Evolutionary conservation across 2,113 vertebrate species (phyloP).

Genomic region (Centropristis striata): DNA sequence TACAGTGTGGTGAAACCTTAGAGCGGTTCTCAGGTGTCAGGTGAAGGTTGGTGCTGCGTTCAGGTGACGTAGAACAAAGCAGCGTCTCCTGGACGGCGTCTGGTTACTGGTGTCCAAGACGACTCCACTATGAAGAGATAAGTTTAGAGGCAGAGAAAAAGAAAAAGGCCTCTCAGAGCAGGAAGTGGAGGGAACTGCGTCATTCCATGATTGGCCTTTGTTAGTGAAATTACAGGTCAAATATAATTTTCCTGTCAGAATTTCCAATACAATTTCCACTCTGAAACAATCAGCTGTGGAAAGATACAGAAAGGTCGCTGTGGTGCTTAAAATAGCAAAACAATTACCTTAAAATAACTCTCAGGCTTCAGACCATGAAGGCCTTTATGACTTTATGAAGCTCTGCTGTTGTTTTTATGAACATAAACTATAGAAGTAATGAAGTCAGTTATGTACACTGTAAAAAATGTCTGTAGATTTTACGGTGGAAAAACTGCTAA

Average conservation of each 20-base stretch:
- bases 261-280: constrained; percentile 54
- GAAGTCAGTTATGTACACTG: no score
- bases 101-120: constrained; percentile 65
- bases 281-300: constrained; percentile 19
- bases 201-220: constrained; percentile 44
- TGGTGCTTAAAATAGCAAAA: constrained; percentile 46
- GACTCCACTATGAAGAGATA: constrained; percentile 45
- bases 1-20: constrained; percentile 83
- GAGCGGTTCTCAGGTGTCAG: constrained; percentile 78
- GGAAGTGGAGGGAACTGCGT: constrained; percentile 16
- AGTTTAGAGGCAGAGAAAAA: constrained; percentile 55
- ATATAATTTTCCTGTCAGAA: constrained; percentile 51
- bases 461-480: no score
- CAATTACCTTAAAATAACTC: constrained; percentile 27
- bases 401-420: neutral
- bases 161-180: constrained; percentile 29
- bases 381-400: no score
- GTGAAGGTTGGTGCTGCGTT: constrained; percentile 74
- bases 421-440: no score
- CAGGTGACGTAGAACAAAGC: constrained; percentile 78
- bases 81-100: constrained; percentile 64
- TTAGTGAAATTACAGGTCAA: constrained; percentile 9
- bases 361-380: neutral
- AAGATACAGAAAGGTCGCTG: constrained; percentile 25
- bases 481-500: no score